Evolutionary conservation across 1,140 invertebrate genomes (phyloP).

Genomic region (Drosophila arizonae): DNA sequence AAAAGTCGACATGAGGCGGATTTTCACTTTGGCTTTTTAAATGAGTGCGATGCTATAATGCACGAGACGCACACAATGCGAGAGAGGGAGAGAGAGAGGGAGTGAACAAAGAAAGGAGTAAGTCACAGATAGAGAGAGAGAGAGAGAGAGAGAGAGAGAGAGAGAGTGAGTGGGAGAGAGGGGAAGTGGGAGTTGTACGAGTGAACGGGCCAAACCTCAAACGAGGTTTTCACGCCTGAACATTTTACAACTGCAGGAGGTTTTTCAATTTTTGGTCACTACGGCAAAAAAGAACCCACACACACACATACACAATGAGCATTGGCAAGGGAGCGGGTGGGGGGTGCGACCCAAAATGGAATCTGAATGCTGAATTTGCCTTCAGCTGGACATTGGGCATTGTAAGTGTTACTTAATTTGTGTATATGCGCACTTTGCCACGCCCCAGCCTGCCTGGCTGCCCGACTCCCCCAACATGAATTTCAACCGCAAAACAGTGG

Average conservation of each 20-base stretch:
- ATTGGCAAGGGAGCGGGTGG: too few species aligned
- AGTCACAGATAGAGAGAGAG: not conserved
- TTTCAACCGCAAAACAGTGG: constrained; percentile 67
- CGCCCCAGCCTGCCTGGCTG: constrained; percentile 9
- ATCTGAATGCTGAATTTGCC: constrained; percentile 63
- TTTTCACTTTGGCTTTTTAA: constrained; percentile 79
- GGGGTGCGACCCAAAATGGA: constrained; percentile 65
- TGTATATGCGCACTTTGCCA: constrained; percentile 45
- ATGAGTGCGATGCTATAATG: constrained; percentile 50
- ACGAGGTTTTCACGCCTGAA: constrained; percentile 77
- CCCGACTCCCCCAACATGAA: constrained; percentile 32
- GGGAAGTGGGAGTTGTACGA: not conserved
- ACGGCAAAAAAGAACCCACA: constrained; percentile 51
- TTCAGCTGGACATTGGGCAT: constrained; percentile 39
- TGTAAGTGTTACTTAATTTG: constrained; percentile 80
- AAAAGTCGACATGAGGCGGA: constrained; percentile 52
- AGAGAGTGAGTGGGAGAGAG: not conserved
- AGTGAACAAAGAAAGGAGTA: not conserved
- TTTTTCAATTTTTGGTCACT: constrained; percentile 78
- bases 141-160: not conserved
- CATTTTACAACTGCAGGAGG: constrained; percentile 80
- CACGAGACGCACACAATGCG: constrained; percentile 17
- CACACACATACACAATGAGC: not conserved
- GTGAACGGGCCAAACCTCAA: constrained; percentile 59
- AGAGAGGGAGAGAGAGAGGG: not conserved